Conservation (phyloP, 1,140 invertebrate genomes). For the Aphis gossypii region DNA sequence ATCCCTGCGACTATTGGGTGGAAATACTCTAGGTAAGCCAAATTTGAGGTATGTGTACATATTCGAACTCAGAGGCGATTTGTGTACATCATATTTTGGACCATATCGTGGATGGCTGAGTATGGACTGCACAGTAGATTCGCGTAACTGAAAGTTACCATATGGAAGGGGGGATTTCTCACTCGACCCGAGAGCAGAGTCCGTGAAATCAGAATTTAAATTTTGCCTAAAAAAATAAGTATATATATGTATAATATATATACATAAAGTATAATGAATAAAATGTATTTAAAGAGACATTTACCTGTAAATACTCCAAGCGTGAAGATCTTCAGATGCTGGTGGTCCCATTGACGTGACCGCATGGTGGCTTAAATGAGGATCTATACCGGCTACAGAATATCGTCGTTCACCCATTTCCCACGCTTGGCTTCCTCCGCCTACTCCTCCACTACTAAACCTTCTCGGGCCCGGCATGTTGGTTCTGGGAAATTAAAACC, state of each 20-base stretch:
- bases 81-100: conserved; percentile 74
- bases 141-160: conserved; percentile 90
- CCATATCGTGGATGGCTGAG: conserved; percentile 89
- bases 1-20: conserved; percentile 74
- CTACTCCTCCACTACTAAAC: conserved; percentile 51
- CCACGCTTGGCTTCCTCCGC: conserved; percentile 63
- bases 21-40: conserved; percentile 87
- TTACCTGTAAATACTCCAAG: conserved; percentile 93
- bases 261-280: neutral
- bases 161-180: conserved; percentile 90
- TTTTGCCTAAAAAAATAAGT: conserved; percentile 77
- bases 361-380: conserved; percentile 62
- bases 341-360: conserved; percentile 66
- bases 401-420: conserved; percentile 77
- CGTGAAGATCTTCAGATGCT: conserved; percentile 88
- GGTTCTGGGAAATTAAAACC: conserved; percentile 34
- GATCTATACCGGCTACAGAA: conserved; percentile 76
- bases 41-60: conserved; percentile 94
- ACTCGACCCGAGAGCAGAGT: conserved; percentile 87
- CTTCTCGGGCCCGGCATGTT: conserved; percentile 46
- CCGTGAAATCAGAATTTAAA: conserved; percentile 92
- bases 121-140: conserved; percentile 92
- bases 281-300: conserved; percentile 45
- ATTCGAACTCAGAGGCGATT: conserved; percentile 82
- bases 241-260: no score